Evolutionary conservation across 2,888 invertebrate genomes (phyloP).

Genomic region (Yponomeuta plumbellus): DNA sequence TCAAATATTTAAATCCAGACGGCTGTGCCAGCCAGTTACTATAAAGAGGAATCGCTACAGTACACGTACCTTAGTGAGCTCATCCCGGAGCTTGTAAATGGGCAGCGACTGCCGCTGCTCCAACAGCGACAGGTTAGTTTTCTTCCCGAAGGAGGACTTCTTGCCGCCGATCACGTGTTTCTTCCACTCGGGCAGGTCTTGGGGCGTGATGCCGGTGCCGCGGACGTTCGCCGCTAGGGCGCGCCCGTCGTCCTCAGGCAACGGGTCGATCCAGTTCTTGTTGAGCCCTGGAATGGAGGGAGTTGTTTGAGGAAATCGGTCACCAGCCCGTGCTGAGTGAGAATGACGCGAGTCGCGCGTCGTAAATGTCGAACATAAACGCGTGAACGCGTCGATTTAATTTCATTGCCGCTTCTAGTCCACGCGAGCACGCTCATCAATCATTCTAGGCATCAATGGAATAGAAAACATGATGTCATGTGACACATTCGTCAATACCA

Average conservation of each 20-base stretch:
- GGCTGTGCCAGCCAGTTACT: too few species aligned
- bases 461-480: too few species aligned
- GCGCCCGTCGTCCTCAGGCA: constrained; percentile 88
- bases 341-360: too few species aligned
- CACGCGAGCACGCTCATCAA: too few species aligned
- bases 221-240: constrained; percentile 86
- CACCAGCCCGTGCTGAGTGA: too few species aligned
- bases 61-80: constrained; percentile 87
- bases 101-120: constrained; percentile 98
- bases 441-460: too few species aligned
- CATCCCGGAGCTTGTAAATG: constrained; percentile 96
- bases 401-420: too few species aligned
- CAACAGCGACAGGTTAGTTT: constrained; percentile 93
- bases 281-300: constrained; percentile 75
- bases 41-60: too few species aligned
- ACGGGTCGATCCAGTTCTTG: constrained; percentile 97
- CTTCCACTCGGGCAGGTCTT: constrained; percentile 99
- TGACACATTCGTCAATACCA: too few species aligned
- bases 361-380: too few species aligned
- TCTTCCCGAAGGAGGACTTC: constrained; percentile 98
- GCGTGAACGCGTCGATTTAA: too few species aligned
- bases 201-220: constrained; percentile 88
- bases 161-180: constrained; percentile 98
- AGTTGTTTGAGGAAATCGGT: neutral
- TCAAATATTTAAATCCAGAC: too few species aligned